These are phyloP conservation scores for Anguilla anguilla DNA, from an alignment of 2,797 vertebrate genomes.

Conservation along the genomic window DNA sequence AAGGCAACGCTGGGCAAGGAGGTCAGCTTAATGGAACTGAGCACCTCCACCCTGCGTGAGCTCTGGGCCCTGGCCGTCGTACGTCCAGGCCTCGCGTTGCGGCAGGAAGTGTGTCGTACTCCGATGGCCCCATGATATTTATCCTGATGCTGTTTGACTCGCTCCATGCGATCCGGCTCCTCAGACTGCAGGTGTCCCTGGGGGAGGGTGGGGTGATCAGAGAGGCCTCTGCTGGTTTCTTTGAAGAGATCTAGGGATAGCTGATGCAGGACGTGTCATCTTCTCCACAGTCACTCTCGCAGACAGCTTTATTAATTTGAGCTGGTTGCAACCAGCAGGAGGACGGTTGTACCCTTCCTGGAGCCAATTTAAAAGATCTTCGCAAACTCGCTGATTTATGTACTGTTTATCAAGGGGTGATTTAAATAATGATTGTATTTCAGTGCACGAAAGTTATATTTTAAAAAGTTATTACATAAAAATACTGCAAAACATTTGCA, in stretches of 20 bases:
- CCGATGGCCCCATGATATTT: background rate
- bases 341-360: conserved; percentile 23
- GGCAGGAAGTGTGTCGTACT: background rate
- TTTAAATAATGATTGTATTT: background rate
- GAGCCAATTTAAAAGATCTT: conserved; percentile 18
- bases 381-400: background rate
- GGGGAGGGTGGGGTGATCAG: background rate
- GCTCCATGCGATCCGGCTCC: background rate
- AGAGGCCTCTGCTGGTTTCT: conserved; percentile 10
- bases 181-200: background rate
- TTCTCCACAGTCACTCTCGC: conserved; percentile 24
- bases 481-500: too few relatives aligned
- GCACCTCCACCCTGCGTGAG: background rate
- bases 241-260: background rate
- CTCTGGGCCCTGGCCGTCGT: background rate
- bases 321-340: conserved; percentile 34
- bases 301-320: conserved; percentile 39
- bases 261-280: conserved; percentile 41
- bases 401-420: background rate
- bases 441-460: background rate
- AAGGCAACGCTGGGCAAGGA: background rate
- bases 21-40: background rate
- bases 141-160: background rate
- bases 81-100: background rate
- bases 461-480: too few relatives aligned